Base-by-base conservation (phyloP, 2,797 vertebrate genomes). In the Etheostoma nigrum region DNA sequence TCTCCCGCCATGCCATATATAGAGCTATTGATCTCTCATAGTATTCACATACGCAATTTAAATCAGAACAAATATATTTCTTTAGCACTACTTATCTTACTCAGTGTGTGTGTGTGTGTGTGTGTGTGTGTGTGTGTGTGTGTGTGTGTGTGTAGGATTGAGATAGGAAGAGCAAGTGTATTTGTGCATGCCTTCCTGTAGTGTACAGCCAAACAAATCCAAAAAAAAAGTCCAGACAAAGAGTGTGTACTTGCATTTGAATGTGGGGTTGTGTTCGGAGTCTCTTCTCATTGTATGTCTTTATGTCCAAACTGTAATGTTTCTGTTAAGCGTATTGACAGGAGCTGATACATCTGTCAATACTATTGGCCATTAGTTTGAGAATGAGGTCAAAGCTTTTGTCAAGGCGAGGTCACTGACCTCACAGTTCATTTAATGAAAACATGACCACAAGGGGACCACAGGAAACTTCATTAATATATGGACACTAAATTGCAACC, bases 1-100 rank as follows among this genome's bases (percentile, higher is more conserved):
- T 91, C 90, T 94, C 92, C 80, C 40, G 93, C 91, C 86, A 83
- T 93, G 59, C 85, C 36, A 40, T 76, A 78, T 60, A 91, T 88
- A 86, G 58, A 87, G 80, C 53, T 89, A 93, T 93, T 85, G 91
- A 93, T 92, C 89, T 61, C 82, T 89, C 79, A 79, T 81, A 40
- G 74, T 86, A 82, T 79, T 86, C 86, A 81, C 81, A 82, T 77
- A 82, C 54, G 68, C 84, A 82, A 90, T 91, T 91, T 61, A 91
- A 87, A 92, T 90, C 66, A 87, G 78, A 85, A 42, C 74, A 84
- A 80, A 86, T 79, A 81, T 72, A 90, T 87, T 91, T 74, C 47
- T 81, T 64, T 54, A 10, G 18, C 57, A 76, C 40, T 82, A 64
- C 67, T 82, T 79, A 66, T 82, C 78, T 65, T 68, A 67, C 68